Conservation (phyloP, 2,113 vertebrate genomes). For the Petromus typicus region DNA sequence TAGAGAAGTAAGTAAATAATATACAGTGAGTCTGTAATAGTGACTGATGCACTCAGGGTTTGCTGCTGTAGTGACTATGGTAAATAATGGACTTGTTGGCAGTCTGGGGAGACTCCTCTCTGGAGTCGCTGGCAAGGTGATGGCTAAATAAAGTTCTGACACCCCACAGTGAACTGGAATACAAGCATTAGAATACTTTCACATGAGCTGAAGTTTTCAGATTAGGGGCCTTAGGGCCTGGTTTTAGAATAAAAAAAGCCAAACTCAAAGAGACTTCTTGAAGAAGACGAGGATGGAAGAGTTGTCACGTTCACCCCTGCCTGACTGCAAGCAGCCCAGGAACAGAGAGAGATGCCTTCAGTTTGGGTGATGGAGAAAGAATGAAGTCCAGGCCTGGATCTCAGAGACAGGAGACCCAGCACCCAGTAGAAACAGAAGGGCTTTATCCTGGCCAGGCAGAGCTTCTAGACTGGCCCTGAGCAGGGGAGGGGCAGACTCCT, state of each 20-base stretch:
- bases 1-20: slow-evolving; percentile 27
- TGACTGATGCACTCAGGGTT: neutral
- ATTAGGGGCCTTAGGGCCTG: neutral
- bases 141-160: neutral
- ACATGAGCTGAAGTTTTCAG: neutral
- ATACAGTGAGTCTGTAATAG: neutral
- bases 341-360: neutral
- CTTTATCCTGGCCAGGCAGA: neutral
- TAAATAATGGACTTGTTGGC: neutral
- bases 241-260: neutral
- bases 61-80: neutral
- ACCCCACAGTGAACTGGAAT: neutral
- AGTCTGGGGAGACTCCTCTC: neutral
- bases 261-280: neutral
- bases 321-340: neutral
- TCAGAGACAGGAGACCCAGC: neutral
- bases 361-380: neutral
- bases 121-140: neutral
- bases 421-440: neutral
- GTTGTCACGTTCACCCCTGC: neutral
- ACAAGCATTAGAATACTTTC: neutral
- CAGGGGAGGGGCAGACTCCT: neutral
- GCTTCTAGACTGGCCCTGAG: neutral
- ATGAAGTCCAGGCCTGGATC: neutral
- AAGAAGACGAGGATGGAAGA: neutral